Percentiles rank a stretch among this genome's conserved stretches.
Evolutionary conservation across 2,797 vertebrate genomes (phyloP).

Genomic region (Vultur gryphus): DNA sequence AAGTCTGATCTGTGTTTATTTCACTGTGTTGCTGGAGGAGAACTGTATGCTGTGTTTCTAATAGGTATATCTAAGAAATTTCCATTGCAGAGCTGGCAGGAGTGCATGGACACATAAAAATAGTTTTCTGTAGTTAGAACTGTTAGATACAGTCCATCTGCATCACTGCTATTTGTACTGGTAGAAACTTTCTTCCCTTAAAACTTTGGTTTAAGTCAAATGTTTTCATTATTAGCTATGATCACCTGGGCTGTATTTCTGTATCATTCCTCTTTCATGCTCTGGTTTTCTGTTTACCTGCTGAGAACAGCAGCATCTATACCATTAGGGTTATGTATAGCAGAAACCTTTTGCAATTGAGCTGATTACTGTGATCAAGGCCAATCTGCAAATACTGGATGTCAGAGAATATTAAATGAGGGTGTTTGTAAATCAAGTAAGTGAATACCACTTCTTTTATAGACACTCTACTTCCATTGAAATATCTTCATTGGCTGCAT

Average conservation of each 20-base stretch:
- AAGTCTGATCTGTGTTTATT: not conserved
- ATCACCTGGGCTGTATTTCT: not conserved
- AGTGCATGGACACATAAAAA: not conserved
- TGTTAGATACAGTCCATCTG: not conserved
- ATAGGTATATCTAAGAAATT: not conserved
- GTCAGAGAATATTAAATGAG: not conserved
- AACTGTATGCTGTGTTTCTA: not conserved
- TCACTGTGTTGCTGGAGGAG: not conserved
- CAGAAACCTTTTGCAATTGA: not conserved
- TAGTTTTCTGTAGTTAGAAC: not conserved
- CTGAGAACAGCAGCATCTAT: not conserved
- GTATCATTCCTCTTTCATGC: not conserved
- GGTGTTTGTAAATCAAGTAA: not conserved
- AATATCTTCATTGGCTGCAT: not conserved
- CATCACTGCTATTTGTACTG: not conserved
- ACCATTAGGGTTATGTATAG: not conserved
- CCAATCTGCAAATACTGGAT: not conserved
- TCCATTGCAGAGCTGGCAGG: not conserved
- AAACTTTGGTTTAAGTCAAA: not conserved
- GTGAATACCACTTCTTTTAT: not conserved
- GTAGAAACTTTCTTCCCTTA: not conserved
- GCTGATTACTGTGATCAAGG: not conserved
- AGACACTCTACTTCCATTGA: not conserved
- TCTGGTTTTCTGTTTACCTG: not conserved
- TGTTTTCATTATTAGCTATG: not conserved